Conservation (phyloP, 2,797 vertebrate species). For the Falco novaeseelandiae region DNA sequence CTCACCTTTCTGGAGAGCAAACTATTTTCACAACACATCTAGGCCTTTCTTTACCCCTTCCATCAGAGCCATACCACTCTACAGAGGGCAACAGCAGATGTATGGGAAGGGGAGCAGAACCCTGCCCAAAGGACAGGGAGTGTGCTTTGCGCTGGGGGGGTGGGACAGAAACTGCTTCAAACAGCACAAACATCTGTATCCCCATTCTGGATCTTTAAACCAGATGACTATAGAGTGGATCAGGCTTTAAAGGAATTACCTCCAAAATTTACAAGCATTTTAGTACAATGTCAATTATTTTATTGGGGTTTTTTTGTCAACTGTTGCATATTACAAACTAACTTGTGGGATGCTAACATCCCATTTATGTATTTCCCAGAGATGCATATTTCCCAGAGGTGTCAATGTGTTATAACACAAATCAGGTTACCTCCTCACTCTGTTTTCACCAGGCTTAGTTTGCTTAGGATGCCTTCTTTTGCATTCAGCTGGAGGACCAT, state of each 20-base stretch:
- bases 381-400: neutral
- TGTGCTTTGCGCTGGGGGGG: fast-evolving
- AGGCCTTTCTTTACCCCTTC: neutral
- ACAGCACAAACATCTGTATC: neutral
- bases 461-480: neutral
- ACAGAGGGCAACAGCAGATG: neutral
- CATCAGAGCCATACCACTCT: neutral
- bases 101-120: neutral
- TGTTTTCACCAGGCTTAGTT: neutral
- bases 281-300: neutral
- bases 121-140: neutral
- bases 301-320: neutral
- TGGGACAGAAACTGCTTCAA: neutral
- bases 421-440: neutral
- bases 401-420: neutral
- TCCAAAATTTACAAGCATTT: neutral
- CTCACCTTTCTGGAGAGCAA: neutral
- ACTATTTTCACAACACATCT: neutral
- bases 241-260: neutral
- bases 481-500: neutral
- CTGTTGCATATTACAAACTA: neutral
- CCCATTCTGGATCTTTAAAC: neutral
- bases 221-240: neutral
- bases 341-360: neutral
- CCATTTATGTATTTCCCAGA: neutral